phyloP scores from a whole-genome alignment of 2,113 vertebrate species.

The Tringa solitaria region DNA sequence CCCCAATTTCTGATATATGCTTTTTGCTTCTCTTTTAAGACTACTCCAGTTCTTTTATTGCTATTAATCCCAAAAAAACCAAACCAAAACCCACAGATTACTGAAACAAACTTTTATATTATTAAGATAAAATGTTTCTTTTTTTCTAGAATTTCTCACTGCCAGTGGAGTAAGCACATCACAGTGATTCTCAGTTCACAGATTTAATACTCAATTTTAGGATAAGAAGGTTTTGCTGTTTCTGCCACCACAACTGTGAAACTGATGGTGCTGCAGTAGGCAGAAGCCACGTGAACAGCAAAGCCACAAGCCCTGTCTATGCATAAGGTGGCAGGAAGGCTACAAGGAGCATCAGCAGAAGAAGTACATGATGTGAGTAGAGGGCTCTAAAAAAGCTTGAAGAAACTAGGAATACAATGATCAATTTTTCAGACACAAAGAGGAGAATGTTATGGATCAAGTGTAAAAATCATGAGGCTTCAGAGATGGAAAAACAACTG shows the following conservation, averaged over 20 bases:
- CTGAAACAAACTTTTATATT: not conserved
- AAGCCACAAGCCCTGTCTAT: not conserved
- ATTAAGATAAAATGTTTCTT: not conserved
- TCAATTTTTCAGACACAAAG: not conserved
- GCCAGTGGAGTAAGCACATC: not conserved
- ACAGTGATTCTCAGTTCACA: not conserved
- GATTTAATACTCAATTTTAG: not conserved
- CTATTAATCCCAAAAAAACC: not conserved
- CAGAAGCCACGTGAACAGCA: not conserved
- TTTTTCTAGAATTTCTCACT: not conserved
- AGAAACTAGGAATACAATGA: not conserved
- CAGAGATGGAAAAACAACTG: not conserved
- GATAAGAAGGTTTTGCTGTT: not conserved
- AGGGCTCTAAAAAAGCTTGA: not conserved
- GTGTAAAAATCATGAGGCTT: not conserved
- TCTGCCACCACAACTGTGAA: not conserved
- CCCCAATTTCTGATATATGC: not conserved
- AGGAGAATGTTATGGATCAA: not conserved
- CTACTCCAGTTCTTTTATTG: not conserved
- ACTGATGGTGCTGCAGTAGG: not conserved
- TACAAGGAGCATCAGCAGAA: not conserved
- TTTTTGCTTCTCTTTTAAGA: not conserved
- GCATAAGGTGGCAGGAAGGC: not conserved
- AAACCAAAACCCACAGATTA: too few species aligned
- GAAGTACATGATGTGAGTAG: not conserved